These are phyloP conservation scores for Anthophora plumipes DNA, from an alignment of 2,888 invertebrate species.

Conservation along the genomic window DNA sequence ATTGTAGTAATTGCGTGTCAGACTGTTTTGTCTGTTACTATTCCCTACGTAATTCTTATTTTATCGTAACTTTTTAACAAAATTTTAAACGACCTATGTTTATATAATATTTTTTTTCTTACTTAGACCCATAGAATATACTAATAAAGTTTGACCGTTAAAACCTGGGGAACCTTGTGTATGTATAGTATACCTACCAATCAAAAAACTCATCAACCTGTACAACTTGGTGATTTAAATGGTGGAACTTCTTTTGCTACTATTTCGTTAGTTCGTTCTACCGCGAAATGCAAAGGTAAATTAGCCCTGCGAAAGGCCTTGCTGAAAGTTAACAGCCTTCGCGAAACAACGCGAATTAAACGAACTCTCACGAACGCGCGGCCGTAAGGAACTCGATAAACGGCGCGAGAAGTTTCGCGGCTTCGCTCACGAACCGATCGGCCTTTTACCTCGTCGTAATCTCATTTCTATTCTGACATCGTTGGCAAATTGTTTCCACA, in stretches of 20 bases:
- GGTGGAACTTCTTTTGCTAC: not conserved
- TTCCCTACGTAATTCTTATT: too few species aligned
- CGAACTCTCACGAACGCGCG: constrained; percentile 29
- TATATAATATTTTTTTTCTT: too few species aligned
- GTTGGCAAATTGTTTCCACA: constrained; percentile 55
- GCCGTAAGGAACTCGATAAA: constrained; percentile 55
- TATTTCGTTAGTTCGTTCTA: not conserved
- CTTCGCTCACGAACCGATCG: constrained; percentile 37
- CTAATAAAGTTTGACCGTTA: too few species aligned
- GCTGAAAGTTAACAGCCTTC: constrained; percentile 33
- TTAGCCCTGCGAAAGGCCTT: not conserved
- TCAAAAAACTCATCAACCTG: not conserved
- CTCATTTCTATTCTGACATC: constrained; percentile 47
- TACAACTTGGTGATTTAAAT: constrained; percentile 7
- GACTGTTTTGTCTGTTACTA: too few species aligned
- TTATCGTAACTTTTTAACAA: too few species aligned
- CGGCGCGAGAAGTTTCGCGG: constrained; percentile 42
- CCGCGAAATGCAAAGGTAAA: not conserved
- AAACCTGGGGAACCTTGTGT: too few species aligned
- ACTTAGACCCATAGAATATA: too few species aligned
- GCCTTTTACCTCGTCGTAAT: constrained; percentile 48
- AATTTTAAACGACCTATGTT: too few species aligned
- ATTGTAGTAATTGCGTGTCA: too few species aligned
- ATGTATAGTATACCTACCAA: too few species aligned
- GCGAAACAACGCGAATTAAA: constrained; percentile 34